A percentile compares a stretch with the other conserved stretches of the same genome.
Evolutionary conservation across 2,797 vertebrate genomes (phyloP).

Genomic region (Trematomus bernacchii): DNA sequence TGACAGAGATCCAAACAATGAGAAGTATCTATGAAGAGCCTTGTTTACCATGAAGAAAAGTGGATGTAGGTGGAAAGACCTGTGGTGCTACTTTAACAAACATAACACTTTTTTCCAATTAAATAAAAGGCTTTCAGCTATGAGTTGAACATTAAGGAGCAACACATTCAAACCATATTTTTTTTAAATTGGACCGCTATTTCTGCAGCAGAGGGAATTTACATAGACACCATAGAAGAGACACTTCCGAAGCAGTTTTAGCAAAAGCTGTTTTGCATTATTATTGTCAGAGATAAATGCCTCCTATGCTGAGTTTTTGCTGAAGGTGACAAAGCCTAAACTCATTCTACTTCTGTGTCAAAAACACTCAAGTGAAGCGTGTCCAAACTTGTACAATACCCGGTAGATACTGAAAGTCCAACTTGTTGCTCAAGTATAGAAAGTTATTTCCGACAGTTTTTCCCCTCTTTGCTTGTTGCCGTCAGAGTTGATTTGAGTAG

Average conservation of each 20-base stretch:
- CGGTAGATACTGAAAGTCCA: conserved; percentile 20
- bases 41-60: background rate
- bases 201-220: background rate
- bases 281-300: conserved; percentile 41
- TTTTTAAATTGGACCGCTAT: conserved; percentile 5
- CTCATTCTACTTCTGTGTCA: background rate
- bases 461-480: background rate
- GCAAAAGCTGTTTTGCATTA: conserved; percentile 25
- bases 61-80: background rate
- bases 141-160: background rate
- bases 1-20: background rate
- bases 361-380: conserved; percentile 1
- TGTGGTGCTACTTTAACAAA: conserved; percentile 3
- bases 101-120: conserved; percentile 10
- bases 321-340: conserved; percentile 43
- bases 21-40: background rate
- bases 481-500: background rate
- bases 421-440: conserved; percentile 27
- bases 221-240: conserved; percentile 1
- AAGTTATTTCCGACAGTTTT: background rate
- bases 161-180: conserved; percentile 12
- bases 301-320: conserved; percentile 10
- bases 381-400: conserved; percentile 25
- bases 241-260: conserved; percentile 16
- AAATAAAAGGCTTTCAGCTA: background rate